Base-by-base conservation (phyloP, 2,888 invertebrate genomes). In the Notodonta ziczac region DNA sequence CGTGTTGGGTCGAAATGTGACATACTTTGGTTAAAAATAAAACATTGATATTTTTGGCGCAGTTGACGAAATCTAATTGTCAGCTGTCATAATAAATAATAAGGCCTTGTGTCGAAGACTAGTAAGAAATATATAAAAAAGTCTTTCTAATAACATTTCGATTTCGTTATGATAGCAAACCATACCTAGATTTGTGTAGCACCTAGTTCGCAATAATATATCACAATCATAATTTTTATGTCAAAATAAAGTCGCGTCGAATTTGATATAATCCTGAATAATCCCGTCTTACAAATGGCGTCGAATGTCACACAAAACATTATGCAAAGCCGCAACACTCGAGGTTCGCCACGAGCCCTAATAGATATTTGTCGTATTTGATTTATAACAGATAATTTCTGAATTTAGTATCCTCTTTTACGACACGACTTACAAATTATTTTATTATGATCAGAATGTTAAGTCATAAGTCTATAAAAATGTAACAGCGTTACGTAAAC, bases 301-400 rank as follows among this genome's bases (percentile, higher is more conserved):
- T 73, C 70, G 59, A 62, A 67, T 72, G 61, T 72, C 66, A 65
- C 69, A 60, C 62, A 69, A 72, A 76, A 74, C 63, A 73, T 66
- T 83, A 87, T 88, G 84, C 84, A 85, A 87, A 88, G 82, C 86
- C 79, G 62, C 61, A 63, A 59, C 54, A 60, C 66, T 58, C 63
- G 67, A 72, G 65, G 65, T 67, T 71, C 71, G 70, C 78, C 82
- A 81, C 80, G 82, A 61, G 59, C 81, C 81, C 82, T 65, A 69
- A 61, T 69, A 72, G 62, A 61, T 67, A 59, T 56, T 66, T 77
- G 82, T 84, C 85, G 77, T 71, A 69, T 79, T 78, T 74, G 76
- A 87, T 87, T 83, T 82, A 83, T 82, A 73, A 77, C 76, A 71
- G 62, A 67, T 72, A 69, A 72, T 80, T 76, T 69, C 67, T 65